Evolutionary conservation across 92 coral and sea anemone species (phyloP), one percentile per base, ranked within the genome.

Genomic region (Umimayanthus kanabou): DNA sequence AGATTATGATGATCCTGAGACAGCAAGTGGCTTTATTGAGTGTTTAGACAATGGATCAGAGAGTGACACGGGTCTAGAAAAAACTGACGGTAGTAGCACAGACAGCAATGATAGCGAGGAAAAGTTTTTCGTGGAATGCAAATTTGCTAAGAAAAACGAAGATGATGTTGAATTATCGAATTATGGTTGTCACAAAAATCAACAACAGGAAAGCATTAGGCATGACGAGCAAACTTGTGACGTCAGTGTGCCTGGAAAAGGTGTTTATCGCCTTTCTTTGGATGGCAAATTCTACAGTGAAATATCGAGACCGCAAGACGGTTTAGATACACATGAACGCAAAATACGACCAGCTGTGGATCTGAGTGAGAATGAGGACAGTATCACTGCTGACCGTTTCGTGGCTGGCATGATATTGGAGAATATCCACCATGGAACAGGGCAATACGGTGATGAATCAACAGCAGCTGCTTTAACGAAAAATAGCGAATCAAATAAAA

Each of bases 101-200:
- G 47, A 30, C 71, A 30, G 43, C 37, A 20, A 6, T 80, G 37
- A 45, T 15, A 7, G 40, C 14, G 65, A 70, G 4, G 26, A 83
- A 28, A 37, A 0, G 40, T 23, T 43, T 66, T 2, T 7, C 13
- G 61, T 22, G 74, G 37, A 29, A 66, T 64, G 61, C 22, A 26
- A 22, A 81, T 3, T 8, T 26, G 47, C 37, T 29, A 70, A 70
- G 9, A 23, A 55, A 43, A 33, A 40, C 25, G 77, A 83, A 14
- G 43, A 2, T 69, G 20, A n/a, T 83, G 67, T 26, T 45, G 40
- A 83, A n/a, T 70, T 50, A 45, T 43, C 78, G 15, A 45, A 69
- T 29, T 42, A 20, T 69, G 30, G 22, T 69, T 66, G 76, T 81
- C 58, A 40, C 39, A 9, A 81, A 81, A 39, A n/a, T 42, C 87